A percentile compares a stretch with the other conserved stretches of the same genome.
These are phyloP conservation scores for Drosophila truncata DNA, from an alignment of 1,140 invertebrate genomes.

Conservation along the genomic window DNA sequence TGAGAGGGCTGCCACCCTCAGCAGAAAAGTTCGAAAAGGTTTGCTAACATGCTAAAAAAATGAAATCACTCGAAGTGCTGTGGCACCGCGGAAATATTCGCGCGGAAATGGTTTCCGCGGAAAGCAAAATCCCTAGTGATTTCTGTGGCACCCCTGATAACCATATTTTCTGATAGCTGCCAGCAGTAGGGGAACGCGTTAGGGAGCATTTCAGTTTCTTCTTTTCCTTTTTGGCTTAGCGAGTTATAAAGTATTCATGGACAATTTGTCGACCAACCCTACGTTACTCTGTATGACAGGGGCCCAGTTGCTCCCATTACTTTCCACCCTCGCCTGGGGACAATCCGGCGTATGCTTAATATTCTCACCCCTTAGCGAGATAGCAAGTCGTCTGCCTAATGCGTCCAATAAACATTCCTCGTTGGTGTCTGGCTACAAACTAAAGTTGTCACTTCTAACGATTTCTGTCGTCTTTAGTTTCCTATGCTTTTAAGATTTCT, in stretches of 20 bases:
- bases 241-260: constrained; percentile 38
- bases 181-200: neutral
- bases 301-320: constrained; percentile 4
- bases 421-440: constrained; percentile 1
- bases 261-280: constrained; percentile 20
- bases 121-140: too few species aligned
- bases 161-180: neutral
- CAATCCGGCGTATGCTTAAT: constrained; percentile 21
- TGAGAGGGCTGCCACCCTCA: too few species aligned
- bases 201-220: neutral
- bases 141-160: too few species aligned
- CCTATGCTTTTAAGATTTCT: constrained; percentile 36
- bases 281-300: neutral
- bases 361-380: constrained; percentile 24
- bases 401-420: constrained; percentile 31
- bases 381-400: constrained; percentile 23
- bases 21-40: too few species aligned
- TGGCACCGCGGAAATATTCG: too few species aligned
- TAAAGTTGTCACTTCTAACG: constrained; percentile 32
- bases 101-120: too few species aligned
- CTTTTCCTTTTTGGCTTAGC: neutral
- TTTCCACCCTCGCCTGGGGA: constrained; percentile 17
- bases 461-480: constrained; percentile 36
- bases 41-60: too few species aligned
- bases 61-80: too few species aligned